These are phyloP conservation scores for Cyaniris semiargus DNA, from an alignment of 2,888 invertebrate genomes.

Conservation along the genomic window DNA sequence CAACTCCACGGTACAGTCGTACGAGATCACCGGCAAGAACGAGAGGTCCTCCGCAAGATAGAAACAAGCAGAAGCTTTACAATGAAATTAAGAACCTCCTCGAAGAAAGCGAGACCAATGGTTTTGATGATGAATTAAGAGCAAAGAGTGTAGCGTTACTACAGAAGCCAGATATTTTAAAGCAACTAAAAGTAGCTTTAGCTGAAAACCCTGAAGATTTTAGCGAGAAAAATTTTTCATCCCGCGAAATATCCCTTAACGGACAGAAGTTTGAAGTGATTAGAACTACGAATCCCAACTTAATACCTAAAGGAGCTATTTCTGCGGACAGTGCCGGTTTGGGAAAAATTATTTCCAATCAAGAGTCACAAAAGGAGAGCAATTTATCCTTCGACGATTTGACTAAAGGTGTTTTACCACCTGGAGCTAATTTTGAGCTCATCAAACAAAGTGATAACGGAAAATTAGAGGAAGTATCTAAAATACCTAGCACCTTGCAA, in stretches of 20 bases:
- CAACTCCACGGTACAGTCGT: slow-evolving; percentile 59
- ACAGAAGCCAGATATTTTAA: slow-evolving; percentile 86
- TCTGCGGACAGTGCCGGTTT: slow-evolving; percentile 69
- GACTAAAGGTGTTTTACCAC: slow-evolving; percentile 88
- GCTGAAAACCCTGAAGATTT: slow-evolving; percentile 84
- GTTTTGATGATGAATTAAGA: slow-evolving; percentile 75
- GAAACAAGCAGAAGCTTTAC: slow-evolving; percentile 80
- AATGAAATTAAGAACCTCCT: slow-evolving; percentile 78
- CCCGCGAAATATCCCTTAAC: slow-evolving; percentile 87
- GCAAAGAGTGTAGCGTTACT: slow-evolving; percentile 80
- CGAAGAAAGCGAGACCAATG: slow-evolving; percentile 80
- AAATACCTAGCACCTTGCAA: slow-evolving; percentile 80
- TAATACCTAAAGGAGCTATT: slow-evolving; percentile 81
- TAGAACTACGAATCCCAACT: slow-evolving; percentile 85
- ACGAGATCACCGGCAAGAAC: slow-evolving; percentile 62
- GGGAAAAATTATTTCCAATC: slow-evolving; percentile 65
- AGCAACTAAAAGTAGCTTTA: slow-evolving; percentile 86
- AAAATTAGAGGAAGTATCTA: slow-evolving; percentile 84
- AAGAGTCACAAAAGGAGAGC: slow-evolving; percentile 79
- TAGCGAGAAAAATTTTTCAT: slow-evolving; percentile 84
- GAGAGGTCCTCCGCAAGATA: slow-evolving; percentile 71
- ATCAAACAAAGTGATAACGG: slow-evolving; percentile 88
- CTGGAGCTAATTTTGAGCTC: slow-evolving; percentile 89
- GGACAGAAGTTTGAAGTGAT: slow-evolving; percentile 88
- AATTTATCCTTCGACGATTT: slow-evolving; percentile 86